Evolutionary conservation across 2,113 vertebrate species (phyloP).

Genomic region (Acrocephalus kingi): DNA sequence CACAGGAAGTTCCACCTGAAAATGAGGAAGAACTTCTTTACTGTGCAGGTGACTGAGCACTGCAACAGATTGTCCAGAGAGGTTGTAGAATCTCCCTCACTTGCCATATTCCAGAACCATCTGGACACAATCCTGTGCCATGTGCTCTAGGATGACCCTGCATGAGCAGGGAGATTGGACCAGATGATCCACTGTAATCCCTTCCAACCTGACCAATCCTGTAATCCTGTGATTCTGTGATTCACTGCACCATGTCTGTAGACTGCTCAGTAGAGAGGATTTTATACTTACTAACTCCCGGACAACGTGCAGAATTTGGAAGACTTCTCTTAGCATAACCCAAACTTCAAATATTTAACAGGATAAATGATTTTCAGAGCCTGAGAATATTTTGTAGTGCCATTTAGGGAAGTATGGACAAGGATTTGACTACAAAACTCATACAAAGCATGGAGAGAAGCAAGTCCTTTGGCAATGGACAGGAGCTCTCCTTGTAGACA

Average conservation of each 20-base stretch:
- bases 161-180: background rate
- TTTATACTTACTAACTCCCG: background rate
- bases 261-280: fast-evolving
- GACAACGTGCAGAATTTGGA: background rate
- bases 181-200: background rate
- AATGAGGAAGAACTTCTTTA: background rate
- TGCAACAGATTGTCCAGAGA: background rate
- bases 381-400: background rate
- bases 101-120: background rate
- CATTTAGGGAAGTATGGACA: background rate
- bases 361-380: background rate
- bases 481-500: background rate
- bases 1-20: background rate
- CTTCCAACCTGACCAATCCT: background rate
- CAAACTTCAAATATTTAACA: background rate
- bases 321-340: background rate
- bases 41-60: fast-evolving
- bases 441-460: background rate
- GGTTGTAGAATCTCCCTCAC: background rate
- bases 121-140: background rate
- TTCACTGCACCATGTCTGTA: background rate
- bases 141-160: background rate
- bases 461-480: background rate
- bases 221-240: background rate
- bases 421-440: fast-evolving